Conservation (phyloP, 2,797 vertebrate species). For the Diglossa cyanea region DNA sequence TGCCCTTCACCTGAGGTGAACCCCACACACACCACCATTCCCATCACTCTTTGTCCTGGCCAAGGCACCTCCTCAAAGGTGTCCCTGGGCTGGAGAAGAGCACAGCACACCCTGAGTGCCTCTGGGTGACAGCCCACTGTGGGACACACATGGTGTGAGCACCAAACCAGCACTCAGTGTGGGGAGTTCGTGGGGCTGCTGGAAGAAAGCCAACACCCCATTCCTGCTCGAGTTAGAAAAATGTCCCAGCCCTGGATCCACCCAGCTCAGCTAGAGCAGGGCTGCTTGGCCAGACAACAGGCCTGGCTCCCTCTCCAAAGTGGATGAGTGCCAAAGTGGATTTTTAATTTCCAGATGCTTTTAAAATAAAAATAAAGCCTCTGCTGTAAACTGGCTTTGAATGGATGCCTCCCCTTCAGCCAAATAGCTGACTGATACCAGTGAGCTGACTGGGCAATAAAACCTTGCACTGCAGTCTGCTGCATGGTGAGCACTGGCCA, state of each 20-base stretch:
- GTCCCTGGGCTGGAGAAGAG: background rate
- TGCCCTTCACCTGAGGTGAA: background rate
- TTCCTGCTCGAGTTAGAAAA: constrained; percentile 1
- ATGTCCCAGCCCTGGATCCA: constrained; percentile 5
- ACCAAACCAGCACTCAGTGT: background rate
- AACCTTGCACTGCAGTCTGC: background rate
- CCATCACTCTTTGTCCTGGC: background rate
- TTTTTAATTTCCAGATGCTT: constrained; percentile 78
- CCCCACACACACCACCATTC: rapidly evolving
- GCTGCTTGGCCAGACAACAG: constrained; percentile 63
- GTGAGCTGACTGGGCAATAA: background rate
- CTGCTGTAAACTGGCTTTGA: constrained; percentile 70
- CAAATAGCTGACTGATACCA: background rate
- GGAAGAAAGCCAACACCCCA: background rate
- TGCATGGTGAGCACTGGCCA: background rate
- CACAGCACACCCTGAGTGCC: rapidly evolving
- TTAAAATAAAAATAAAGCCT: constrained; percentile 74
- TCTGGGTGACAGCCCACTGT: rapidly evolving
- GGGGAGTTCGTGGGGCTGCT: background rate
- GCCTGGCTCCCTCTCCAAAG: constrained; percentile 59
- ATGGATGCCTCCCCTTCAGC: constrained; percentile 23
- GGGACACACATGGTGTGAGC: rapidly evolving
- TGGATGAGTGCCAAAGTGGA: constrained; percentile 55
- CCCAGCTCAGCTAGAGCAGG: constrained; percentile 14
- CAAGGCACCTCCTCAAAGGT: background rate